Evolutionary conservation across 2,888 invertebrate species (phyloP).

Genomic region (Prenolepis imparis): DNA sequence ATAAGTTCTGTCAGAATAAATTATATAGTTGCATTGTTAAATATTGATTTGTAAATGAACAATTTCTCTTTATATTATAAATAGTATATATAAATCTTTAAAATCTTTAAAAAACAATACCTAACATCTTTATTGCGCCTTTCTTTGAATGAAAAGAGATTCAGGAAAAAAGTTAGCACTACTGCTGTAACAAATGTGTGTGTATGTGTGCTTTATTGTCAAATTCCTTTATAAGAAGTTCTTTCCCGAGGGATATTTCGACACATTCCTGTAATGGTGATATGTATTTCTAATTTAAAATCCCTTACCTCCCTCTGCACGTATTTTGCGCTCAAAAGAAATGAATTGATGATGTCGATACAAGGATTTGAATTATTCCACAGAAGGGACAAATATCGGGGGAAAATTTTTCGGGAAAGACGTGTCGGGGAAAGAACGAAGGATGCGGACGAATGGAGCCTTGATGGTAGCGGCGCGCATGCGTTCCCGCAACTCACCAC

Average conservation of each 20-base stretch:
- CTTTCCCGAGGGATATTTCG: not conserved
- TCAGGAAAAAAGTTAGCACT: not conserved
- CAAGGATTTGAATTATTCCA: slow-evolving; percentile 11
- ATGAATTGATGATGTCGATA: slow-evolving; percentile 22
- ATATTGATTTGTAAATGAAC: not conserved
- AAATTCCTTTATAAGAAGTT: not conserved
- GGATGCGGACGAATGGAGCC: not conserved
- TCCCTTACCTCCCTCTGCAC: not conserved
- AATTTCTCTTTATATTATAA: no score
- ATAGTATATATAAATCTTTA: no score
- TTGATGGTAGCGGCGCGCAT: not conserved
- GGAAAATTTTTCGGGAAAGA: slow-evolving; percentile 9
- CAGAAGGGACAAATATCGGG: not conserved
- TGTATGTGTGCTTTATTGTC: not conserved
- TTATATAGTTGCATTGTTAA: not conserved
- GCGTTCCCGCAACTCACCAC: slow-evolving; percentile 69
- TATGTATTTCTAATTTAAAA: not conserved
- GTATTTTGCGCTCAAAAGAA: not conserved
- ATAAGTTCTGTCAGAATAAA: not conserved
- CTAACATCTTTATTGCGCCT: not conserved
- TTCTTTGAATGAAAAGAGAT: not conserved
- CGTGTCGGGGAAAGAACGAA: not conserved
- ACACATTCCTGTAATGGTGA: not conserved
- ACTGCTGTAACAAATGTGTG: not conserved
- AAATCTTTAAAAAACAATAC: not conserved